A percentile compares a stretch with the other conserved stretches of the same genome.
These are phyloP conservation scores for Chaenocephalus aceratus DNA, from an alignment of 2,113 vertebrate genomes.

Conservation along the genomic window DNA sequence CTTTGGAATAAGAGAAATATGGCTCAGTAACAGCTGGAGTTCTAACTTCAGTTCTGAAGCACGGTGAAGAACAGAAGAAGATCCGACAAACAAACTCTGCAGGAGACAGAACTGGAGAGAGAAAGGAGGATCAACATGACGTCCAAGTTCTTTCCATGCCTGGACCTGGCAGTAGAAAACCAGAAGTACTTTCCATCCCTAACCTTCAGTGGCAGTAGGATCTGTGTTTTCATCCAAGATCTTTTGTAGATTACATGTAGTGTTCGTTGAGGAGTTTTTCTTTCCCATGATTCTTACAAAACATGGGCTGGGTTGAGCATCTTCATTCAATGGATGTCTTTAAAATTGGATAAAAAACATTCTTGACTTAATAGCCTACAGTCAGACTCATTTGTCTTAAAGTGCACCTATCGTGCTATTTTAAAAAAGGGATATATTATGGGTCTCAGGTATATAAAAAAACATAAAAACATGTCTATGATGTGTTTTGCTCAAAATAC, in stretches of 20 bases:
- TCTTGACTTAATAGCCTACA: background rate
- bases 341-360: background rate
- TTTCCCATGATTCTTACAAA: background rate
- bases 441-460: no score
- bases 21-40: slow-evolving; percentile 38
- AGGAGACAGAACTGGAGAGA: slow-evolving; percentile 1
- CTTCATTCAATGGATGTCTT: no score
- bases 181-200: background rate
- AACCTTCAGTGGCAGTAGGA: background rate
- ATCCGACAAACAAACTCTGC: slow-evolving; percentile 18
- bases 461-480: no score
- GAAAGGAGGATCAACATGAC: slow-evolving; percentile 6
- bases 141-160: slow-evolving; percentile 6
- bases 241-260: background rate
- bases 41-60: slow-evolving; percentile 30
- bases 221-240: background rate
- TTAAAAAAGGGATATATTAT: no score
- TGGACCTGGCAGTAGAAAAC: slow-evolving; percentile 5
- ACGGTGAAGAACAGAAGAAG: slow-evolving; percentile 5
- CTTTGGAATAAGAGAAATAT: slow-evolving; percentile 15
- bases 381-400: background rate
- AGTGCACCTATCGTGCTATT: no score
- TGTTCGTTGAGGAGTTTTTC: background rate
- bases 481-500: no score
- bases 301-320: background rate